Evolutionary conservation across 1,140 invertebrate species (phyloP).

Genomic region (Cydia strobilella): DNA sequence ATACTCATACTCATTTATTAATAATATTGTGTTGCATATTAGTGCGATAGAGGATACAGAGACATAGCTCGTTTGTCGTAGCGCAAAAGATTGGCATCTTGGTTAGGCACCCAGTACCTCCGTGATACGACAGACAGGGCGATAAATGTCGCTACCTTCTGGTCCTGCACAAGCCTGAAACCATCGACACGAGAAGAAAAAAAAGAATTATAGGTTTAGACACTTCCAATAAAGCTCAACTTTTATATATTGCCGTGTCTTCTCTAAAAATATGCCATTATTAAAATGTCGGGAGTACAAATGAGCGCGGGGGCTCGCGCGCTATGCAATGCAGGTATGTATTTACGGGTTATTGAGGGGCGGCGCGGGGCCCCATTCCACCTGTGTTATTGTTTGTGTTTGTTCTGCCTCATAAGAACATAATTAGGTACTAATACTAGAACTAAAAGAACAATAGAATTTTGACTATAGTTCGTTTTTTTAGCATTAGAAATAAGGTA

Average conservation of each 20-base stretch:
- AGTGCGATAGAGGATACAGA: too few relatives aligned
- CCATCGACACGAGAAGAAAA: not conserved
- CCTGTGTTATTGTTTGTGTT: constrained; percentile 35
- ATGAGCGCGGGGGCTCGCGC: constrained; percentile 52
- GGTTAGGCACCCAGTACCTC: too few relatives aligned
- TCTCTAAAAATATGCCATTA: constrained; percentile 65
- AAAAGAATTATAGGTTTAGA: not conserved
- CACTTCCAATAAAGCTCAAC: not conserved
- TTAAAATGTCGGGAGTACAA: constrained; percentile 65
- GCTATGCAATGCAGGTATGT: constrained; percentile 58
- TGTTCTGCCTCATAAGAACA: not conserved
- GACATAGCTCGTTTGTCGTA: too few relatives aligned
- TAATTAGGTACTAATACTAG: not conserved
- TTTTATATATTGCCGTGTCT: constrained; percentile 34
- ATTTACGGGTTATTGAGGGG: constrained; percentile 55
- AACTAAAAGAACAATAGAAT: too few relatives aligned
- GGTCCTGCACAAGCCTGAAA: too few relatives aligned
- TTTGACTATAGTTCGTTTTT: too few relatives aligned
- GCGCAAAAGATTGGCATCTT: too few relatives aligned
- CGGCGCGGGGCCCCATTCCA: constrained; percentile 39
- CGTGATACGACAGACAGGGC: too few relatives aligned
- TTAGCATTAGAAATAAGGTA: too few relatives aligned
- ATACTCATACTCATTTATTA: too few relatives aligned
- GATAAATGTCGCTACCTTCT: too few relatives aligned
- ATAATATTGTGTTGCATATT: too few relatives aligned